Evolutionary conservation across 2,888 invertebrate genomes (phyloP).

Genomic region (Plagodis pulveraria): DNA sequence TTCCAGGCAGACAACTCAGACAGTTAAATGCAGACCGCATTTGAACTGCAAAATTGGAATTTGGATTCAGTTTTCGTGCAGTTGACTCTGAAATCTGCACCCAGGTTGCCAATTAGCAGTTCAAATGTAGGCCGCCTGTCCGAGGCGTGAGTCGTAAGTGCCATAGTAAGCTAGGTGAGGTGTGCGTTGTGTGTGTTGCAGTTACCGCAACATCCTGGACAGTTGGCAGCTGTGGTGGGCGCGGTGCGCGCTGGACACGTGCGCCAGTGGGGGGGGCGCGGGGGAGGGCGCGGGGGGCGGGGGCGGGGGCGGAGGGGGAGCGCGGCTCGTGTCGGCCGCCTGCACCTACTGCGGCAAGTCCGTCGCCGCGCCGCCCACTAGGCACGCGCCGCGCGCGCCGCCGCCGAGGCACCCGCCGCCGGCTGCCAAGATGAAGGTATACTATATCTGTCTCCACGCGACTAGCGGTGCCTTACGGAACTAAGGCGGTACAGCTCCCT

Average conservation of each 20-base stretch:
- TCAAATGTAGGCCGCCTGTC: too few relatives aligned
- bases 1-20: too few relatives aligned
- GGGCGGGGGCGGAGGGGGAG: constrained; percentile 83
- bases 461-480: background rate
- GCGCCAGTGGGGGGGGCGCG: constrained; percentile 81
- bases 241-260: constrained; percentile 95
- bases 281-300: constrained; percentile 89
- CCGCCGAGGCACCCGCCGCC: constrained; percentile 86
- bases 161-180: background rate
- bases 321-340: constrained; percentile 85
- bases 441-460: background rate
- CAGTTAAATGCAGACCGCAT: too few relatives aligned
- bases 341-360: constrained; percentile 98
- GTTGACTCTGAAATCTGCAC: too few relatives aligned
- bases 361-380: constrained; percentile 90
- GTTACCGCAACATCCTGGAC: constrained; percentile 94
- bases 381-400: constrained; percentile 45
- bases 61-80: too few relatives aligned
- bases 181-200: constrained; percentile 53
- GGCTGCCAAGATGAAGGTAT: constrained; percentile 90
- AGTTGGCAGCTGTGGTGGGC: constrained; percentile 96
- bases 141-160: too few relatives aligned
- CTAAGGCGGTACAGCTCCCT: too few relatives aligned
- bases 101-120: too few relatives aligned
- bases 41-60: too few relatives aligned